These are phyloP conservation scores for Chondrosia reniformis DNA, from an alignment of 37 sponge, comb jelly and placozoan genomes.

Conservation along the genomic window DNA sequence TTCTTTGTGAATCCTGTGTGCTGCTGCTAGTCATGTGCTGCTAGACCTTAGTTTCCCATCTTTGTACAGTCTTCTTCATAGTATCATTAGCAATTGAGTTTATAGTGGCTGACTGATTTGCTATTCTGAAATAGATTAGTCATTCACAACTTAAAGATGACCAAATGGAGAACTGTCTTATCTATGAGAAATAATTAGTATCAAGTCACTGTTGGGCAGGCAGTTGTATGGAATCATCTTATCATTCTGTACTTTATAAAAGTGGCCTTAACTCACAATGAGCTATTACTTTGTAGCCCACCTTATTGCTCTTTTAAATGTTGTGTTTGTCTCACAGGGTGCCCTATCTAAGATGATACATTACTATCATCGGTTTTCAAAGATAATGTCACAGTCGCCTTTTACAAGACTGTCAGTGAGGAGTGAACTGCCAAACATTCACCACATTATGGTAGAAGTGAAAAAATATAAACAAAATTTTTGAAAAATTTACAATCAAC, in stretches of 20 bases:
- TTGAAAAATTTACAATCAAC: constrained; percentile 16
- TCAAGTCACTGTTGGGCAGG: too few relatives aligned
- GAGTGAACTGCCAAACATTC: constrained; percentile 88
- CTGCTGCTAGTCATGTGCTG: neutral
- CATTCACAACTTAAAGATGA: too few relatives aligned
- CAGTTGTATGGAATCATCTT: too few relatives aligned
- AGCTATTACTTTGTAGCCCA: neutral
- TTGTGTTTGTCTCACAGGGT: too few relatives aligned
- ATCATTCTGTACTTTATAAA: too few relatives aligned
- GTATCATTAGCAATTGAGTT: neutral
- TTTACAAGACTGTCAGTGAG: constrained; percentile 73
- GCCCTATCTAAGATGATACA: constrained; percentile 93
- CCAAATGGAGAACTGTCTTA: too few relatives aligned
- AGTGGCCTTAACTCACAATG: too few relatives aligned
- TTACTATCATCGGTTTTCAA: constrained; percentile 94
- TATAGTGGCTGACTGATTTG: too few relatives aligned
- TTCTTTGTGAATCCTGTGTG: too few relatives aligned
- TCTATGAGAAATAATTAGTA: too few relatives aligned
- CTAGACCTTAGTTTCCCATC: neutral
- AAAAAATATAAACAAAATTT: constrained; percentile 85
- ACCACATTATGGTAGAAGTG: constrained; percentile 98
- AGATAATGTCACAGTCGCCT: constrained; percentile 85
- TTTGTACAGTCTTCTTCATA: neutral
- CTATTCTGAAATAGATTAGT: too few relatives aligned
- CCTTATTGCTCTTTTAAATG: neutral